phyloP scores from a whole-genome alignment of 2,888 invertebrate genomes.

The Amphimallon solstitiale region DNA sequence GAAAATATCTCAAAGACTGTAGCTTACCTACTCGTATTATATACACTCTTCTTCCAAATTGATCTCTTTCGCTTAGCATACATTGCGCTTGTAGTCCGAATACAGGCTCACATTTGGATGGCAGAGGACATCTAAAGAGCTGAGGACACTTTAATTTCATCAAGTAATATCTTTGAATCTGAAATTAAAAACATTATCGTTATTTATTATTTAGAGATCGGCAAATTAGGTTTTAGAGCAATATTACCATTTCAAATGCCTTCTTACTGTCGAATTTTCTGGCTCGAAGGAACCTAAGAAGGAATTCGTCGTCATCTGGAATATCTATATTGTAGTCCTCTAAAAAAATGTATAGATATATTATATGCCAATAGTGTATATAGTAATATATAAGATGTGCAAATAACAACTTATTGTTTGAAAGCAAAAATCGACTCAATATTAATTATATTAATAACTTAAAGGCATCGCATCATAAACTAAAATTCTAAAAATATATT shows the following conservation, averaged over 20 bases:
- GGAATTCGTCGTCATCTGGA: conserved; percentile 67
- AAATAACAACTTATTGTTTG: too few relatives aligned
- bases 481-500: too few relatives aligned
- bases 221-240: not conserved
- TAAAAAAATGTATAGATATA: too few relatives aligned
- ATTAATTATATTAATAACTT: too few relatives aligned
- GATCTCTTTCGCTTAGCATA: conserved; percentile 61
- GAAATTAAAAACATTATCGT: conserved; percentile 13
- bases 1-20: too few relatives aligned
- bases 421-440: too few relatives aligned
- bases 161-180: conserved; percentile 63
- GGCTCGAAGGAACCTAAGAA: conserved; percentile 69
- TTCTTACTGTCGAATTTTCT: conserved; percentile 66
- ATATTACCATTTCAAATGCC: conserved; percentile 62
- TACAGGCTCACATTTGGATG: conserved; percentile 57
- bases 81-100: conserved; percentile 63
- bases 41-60: conserved; percentile 61
- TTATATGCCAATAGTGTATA: too few relatives aligned
- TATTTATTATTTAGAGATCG: conserved; percentile 39
- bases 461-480: too few relatives aligned
- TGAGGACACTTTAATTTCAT: conserved; percentile 63
- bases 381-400: too few relatives aligned
- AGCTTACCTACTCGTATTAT: conserved; percentile 62
- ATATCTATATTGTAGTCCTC: conserved; percentile 59
- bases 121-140: conserved; percentile 61